Percentiles rank a stretch among this genome's conserved stretches.
phyloP scores from a whole-genome alignment of 2,113 vertebrate genomes.

The Hemiprocne comata region DNA sequence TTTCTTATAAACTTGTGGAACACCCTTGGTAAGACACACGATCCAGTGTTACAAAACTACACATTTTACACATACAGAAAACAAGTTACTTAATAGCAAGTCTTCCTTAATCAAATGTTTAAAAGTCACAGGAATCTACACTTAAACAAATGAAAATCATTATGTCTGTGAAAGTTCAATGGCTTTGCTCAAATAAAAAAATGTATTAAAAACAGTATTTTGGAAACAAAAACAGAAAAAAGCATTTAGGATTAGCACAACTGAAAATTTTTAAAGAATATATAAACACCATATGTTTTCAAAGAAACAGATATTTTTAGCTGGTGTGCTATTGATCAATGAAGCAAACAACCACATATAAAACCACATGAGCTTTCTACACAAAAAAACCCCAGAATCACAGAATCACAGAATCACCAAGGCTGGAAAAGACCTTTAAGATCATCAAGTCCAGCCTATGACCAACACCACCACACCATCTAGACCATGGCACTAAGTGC shows the following conservation, averaged over 20 bases:
- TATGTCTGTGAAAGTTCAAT: constrained; percentile 1
- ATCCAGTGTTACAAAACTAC: neutral
- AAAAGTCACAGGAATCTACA: neutral
- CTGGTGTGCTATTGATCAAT: constrained; percentile 14
- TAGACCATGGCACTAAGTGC: too few relatives aligned
- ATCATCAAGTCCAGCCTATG: too few relatives aligned
- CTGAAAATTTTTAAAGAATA: constrained; percentile 37
- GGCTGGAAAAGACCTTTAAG: too few relatives aligned
- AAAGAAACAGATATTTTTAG: constrained; percentile 55
- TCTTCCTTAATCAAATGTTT: neutral
- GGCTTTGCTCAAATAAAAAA: neutral
- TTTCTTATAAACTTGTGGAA: neutral
- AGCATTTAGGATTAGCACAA: constrained; percentile 44
- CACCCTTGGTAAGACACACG: neutral
- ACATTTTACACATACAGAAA: neutral
- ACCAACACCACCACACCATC: too few relatives aligned
- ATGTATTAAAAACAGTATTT: neutral
- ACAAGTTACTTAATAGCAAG: neutral
- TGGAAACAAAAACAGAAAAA: constrained; percentile 44
- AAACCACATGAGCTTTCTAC: neutral
- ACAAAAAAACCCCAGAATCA: too few relatives aligned
- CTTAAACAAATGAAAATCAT: constrained; percentile 20
- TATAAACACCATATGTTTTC: constrained; percentile 52
- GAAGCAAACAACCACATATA: neutral
- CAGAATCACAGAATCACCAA: too few relatives aligned